These are phyloP conservation scores for Terrapene triunguis DNA, from an alignment of 2,113 vertebrate species.

Conservation along the genomic window DNA sequence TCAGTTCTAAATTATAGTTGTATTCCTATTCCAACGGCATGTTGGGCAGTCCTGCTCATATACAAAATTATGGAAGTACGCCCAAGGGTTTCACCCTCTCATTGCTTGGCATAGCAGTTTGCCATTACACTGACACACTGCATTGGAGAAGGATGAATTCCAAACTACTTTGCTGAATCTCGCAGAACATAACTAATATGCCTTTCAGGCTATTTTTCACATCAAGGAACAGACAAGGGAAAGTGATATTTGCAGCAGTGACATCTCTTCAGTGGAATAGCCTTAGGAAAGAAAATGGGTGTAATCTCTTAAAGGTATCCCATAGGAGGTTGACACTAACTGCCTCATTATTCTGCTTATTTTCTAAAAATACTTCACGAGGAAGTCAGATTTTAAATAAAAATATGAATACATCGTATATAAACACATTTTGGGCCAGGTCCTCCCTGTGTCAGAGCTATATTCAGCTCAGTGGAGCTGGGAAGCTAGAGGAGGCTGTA, in stretches of 20 bases:
- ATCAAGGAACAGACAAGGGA: background rate
- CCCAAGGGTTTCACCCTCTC: background rate
- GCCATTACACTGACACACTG: background rate
- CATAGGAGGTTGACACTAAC: background rate
- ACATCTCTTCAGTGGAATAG: background rate
- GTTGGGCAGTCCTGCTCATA: accelerated
- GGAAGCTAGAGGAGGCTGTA: background rate
- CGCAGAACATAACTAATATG: background rate
- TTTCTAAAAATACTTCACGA: constrained; percentile 19
- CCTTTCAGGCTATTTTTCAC: constrained; percentile 23
- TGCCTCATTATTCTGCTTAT: constrained; percentile 34
- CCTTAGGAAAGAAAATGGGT: background rate
- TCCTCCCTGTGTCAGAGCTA: background rate
- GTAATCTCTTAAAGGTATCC: background rate
- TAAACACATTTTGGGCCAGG: background rate
- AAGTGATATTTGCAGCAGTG: background rate
- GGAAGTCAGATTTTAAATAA: constrained; percentile 32
- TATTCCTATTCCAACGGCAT: background rate
- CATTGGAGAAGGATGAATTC: background rate
- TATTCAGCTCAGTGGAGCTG: background rate
- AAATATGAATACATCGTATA: background rate
- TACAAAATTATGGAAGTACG: background rate
- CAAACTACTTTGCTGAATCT: background rate
- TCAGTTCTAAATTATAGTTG: background rate
- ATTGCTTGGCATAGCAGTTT: background rate